These are phyloP conservation scores for Collichthys lucidus DNA, from an alignment of 2,113 vertebrate genomes.

Conservation along the genomic window DNA sequence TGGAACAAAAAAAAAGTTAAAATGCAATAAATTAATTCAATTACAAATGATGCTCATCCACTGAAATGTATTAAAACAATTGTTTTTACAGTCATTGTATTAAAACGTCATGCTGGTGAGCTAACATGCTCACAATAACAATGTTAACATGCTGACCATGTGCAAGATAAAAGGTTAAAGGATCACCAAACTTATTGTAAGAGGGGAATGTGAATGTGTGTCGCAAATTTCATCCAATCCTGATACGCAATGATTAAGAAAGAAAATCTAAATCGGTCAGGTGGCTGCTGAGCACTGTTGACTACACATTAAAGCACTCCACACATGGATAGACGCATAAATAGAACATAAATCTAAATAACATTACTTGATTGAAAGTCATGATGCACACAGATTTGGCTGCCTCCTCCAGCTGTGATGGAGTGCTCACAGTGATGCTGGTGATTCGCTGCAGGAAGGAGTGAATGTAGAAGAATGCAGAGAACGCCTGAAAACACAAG, in stretches of 20 bases:
- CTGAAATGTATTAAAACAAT: neutral
- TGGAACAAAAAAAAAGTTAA: constrained; percentile 41
- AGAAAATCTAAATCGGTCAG: neutral
- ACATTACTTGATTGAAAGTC: constrained; percentile 83
- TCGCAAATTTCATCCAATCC: too few relatives aligned
- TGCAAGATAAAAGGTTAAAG: neutral
- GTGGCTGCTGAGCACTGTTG: neutral
- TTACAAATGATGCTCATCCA: neutral
- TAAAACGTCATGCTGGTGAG: too few relatives aligned
- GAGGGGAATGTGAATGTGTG: too few relatives aligned
- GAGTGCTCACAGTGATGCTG: constrained; percentile 74
- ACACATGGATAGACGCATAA: neutral
- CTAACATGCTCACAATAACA: neutral
- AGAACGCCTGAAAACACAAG: constrained; percentile 88
- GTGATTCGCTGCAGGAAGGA: constrained; percentile 86
- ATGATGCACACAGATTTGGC: constrained; percentile 82
- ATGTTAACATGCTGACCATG: neutral
- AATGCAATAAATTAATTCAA: neutral
- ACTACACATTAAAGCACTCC: neutral
- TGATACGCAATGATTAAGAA: neutral
- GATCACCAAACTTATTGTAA: neutral
- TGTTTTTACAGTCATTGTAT: too few relatives aligned
- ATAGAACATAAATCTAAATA: neutral
- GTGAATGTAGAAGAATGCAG: constrained; percentile 92
- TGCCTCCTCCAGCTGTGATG: constrained; percentile 81